A percentile compares a stretch with the other conserved stretches of the same genome.
phyloP scores from a whole-genome alignment of 2,888 invertebrate genomes.

The Ophioninae sp. region DNA sequence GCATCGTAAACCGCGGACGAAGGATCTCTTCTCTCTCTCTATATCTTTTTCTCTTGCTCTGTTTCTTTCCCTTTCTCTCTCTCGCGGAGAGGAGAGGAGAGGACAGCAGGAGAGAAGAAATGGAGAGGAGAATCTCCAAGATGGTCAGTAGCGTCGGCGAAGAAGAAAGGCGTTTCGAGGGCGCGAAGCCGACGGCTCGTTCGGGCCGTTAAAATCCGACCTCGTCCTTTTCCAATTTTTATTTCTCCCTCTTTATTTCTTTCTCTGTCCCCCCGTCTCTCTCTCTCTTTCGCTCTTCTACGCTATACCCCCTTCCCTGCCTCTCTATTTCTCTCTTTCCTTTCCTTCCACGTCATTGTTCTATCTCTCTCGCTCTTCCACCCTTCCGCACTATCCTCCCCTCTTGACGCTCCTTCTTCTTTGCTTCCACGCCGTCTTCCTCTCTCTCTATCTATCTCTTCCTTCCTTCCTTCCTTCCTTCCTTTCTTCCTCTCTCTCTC shows the following conservation, averaged over 20 bases:
- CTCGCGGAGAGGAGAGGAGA: constrained; percentile 8
- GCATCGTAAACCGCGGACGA: constrained; percentile 64
- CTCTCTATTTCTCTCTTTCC: too few relatives aligned
- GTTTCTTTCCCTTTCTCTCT: too few relatives aligned
- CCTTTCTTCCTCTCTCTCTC: too few relatives aligned
- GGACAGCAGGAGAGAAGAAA: constrained; percentile 16
- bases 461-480: too few relatives aligned
- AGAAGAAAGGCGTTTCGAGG: constrained; percentile 66
- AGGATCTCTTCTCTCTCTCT: constrained; percentile 44
- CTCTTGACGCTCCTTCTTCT: too few relatives aligned
- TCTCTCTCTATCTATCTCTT: too few relatives aligned
- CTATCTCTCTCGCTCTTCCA: too few relatives aligned
- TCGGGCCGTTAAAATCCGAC: constrained; percentile 64
- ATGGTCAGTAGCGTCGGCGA: constrained; percentile 69
- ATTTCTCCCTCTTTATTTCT: constrained; percentile 53
- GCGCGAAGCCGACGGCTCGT: constrained; percentile 67
- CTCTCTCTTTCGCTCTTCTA: constrained; percentile 58
- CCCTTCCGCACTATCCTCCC: too few relatives aligned
- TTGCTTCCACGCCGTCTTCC: too few relatives aligned
- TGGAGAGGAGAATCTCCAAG: constrained; percentile 49
- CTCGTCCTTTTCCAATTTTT: constrained; percentile 57
- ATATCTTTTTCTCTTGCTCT: too few relatives aligned
- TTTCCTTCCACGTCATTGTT: too few relatives aligned
- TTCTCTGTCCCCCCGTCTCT: constrained; percentile 53
- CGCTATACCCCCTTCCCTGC: constrained; percentile 51